These are phyloP conservation scores for Ichneumon xanthorius DNA, from an alignment of 2,888 invertebrate genomes.

Conservation along the genomic window DNA sequence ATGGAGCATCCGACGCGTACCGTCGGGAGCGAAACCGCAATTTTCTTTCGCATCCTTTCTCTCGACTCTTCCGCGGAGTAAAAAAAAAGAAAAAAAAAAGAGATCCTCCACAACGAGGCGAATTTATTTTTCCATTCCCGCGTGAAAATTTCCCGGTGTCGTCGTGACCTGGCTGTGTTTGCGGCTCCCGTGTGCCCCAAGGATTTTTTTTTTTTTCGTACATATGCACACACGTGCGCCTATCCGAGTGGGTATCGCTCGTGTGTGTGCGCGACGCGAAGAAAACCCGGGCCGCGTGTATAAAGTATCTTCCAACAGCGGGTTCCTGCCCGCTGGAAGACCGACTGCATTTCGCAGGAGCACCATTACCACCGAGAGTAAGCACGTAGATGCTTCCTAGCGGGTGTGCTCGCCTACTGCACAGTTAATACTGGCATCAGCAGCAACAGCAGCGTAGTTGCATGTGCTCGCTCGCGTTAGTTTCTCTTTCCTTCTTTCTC, in stretches of 20 bases:
- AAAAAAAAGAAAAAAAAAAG: neutral
- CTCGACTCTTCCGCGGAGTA: neutral
- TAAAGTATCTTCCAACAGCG: slow-evolving; percentile 50
- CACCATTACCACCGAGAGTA: slow-evolving; percentile 33
- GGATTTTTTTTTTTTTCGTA: slow-evolving; percentile 40
- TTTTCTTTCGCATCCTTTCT: slow-evolving; percentile 34
- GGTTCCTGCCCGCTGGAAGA: slow-evolving; percentile 37
- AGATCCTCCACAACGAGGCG: slow-evolving; percentile 38
- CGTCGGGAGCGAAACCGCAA: neutral
- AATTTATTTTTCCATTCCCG: slow-evolving; percentile 62
- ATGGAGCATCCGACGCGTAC: no score
- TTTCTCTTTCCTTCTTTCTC: slow-evolving; percentile 42
- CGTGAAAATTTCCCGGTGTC: slow-evolving; percentile 39
- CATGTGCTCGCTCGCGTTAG: slow-evolving; percentile 34
- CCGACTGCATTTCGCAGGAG: slow-evolving; percentile 43
- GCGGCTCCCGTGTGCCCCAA: slow-evolving; percentile 3
- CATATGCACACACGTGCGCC: slow-evolving; percentile 22
- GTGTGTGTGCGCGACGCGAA: slow-evolving; percentile 26
- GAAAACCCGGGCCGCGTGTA: slow-evolving; percentile 14
- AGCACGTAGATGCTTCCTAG: slow-evolving; percentile 23
- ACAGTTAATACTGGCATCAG: slow-evolving; percentile 6
- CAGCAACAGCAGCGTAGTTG: neutral
- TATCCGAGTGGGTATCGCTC: slow-evolving; percentile 1
- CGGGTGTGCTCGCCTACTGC: neutral
- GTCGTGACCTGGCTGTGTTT: slow-evolving; percentile 5